Percentiles rank a stretch among this genome's conserved stretches.
Evolutionary conservation across 2,888 invertebrate genomes (phyloP).

Genomic region (Eupithecia pulchellata): DNA sequence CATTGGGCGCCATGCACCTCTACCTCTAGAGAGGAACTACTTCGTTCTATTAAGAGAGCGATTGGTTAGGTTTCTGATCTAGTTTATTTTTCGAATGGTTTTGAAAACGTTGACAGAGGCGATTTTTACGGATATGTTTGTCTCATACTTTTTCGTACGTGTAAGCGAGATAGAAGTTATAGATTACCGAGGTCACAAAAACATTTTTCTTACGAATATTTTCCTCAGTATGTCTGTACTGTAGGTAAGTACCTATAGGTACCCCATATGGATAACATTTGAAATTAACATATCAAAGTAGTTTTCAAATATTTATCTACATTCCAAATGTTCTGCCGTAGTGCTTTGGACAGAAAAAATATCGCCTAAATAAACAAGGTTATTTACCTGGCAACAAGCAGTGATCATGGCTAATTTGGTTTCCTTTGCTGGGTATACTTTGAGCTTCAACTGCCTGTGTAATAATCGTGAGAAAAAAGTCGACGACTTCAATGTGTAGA

Average conservation of each 20-base stretch:
- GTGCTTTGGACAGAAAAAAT: not conserved
- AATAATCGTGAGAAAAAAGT: conserved; percentile 46
- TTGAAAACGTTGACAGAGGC: too few species aligned
- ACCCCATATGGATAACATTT: not conserved
- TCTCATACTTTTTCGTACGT: too few species aligned
- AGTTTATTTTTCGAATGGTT: too few species aligned
- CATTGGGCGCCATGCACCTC: too few species aligned
- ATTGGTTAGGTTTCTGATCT: too few species aligned
- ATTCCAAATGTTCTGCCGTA: conserved; percentile 2
- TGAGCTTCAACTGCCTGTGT: conserved; percentile 39
- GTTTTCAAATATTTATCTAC: conserved; percentile 38
- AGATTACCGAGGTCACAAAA: too few species aligned
- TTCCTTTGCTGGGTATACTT: conserved; percentile 33
- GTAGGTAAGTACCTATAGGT: too few species aligned
- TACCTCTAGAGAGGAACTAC: too few species aligned
- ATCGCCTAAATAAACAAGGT: not conserved
- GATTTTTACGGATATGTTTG: too few species aligned
- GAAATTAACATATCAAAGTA: conserved; percentile 25
- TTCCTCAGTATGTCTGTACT: not conserved
- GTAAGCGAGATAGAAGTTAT: too few species aligned
- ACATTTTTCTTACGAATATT: not conserved
- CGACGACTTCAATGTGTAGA: conserved; percentile 32
- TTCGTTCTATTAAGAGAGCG: too few species aligned
- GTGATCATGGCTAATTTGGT: conserved; percentile 41
- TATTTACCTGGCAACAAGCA: conserved; percentile 33